Evolutionary conservation across 23 tunicate genomes (phyloP), one percentile per base, ranked within the genome.

Genomic region (Pegea sp.): DNA sequence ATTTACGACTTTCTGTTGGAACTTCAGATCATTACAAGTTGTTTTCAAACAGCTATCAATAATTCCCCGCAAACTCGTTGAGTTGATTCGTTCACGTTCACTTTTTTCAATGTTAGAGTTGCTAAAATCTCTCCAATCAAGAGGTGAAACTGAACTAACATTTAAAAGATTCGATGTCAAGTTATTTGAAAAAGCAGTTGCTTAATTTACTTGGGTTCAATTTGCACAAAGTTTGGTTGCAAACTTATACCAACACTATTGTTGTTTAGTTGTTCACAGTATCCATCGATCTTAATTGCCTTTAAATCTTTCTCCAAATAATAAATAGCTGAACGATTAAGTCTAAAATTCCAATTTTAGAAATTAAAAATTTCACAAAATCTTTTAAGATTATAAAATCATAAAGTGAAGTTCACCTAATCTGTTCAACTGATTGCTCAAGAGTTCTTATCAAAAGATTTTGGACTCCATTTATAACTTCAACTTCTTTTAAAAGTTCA

Each of bases 221-320:
- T 63, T 46, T 54, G 52, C 4, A 84, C 95, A 30, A 73, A 76
- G 46, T 84, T 74, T 5, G 67, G 60, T 28, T 57, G 59, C 49
- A 75, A 60, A 13, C 64, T 60, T 29, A 87, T 69, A 20, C 74
- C 69, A 29, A 54, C 57, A 24, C 77, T 75, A 61, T 75, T 87
- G 69, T 87, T 87, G 64, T 75, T 66, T 5, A 87, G 54, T 48
- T 69, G 74, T 20, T 78, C 58, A 44, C 96, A 87, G 24, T 66
- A 64, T 26, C 69, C 26, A 53, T 87, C 96, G 48, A 87, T 87
- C 54, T 50, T 63, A 24, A 44, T 67, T 53, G 96, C 96, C 42
- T 87, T 75, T 42, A 76, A 56, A 46, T 87, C 96, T 30, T 76
- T 75, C 28, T 87, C 96, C 53, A 87, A 54, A 42, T 87, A 69